Evolutionary conservation across 1,140 invertebrate genomes (phyloP).

Genomic region (Aphis gossypii): DNA sequence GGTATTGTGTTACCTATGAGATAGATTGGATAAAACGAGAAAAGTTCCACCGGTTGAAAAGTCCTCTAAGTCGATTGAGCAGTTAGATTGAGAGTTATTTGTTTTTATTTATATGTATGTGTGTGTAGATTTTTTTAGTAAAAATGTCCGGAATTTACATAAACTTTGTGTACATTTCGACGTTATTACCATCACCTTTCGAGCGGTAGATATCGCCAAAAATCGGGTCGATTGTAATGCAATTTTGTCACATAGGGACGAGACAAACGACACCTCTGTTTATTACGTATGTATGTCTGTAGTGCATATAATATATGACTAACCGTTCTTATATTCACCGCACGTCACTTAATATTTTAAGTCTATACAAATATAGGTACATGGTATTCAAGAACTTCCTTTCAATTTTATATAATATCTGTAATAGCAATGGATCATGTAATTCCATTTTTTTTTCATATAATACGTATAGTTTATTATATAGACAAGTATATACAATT

Average conservation of each 20-base stretch:
- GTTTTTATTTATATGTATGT: background rate
- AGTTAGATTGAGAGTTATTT: too few relatives aligned
- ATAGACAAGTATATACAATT: background rate
- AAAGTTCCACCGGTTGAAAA: background rate
- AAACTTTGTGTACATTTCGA: background rate
- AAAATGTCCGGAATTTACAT: constrained; percentile 9
- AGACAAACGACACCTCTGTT: background rate
- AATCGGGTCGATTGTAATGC: background rate
- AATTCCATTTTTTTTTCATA: background rate
- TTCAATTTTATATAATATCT: background rate
- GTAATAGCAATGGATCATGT: background rate
- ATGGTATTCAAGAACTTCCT: background rate
- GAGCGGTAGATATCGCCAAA: background rate
- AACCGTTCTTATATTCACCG: too few relatives aligned
- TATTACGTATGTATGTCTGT: background rate
- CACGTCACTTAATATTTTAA: background rate
- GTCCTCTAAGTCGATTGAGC: background rate
- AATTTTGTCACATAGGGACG: background rate
- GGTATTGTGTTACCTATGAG: background rate
- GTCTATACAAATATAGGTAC: background rate
- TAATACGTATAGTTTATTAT: too few relatives aligned
- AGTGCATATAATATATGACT: background rate
- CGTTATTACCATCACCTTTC: background rate
- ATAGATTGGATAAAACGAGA: background rate
- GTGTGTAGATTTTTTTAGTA: background rate